Evolutionary conservation across 1,140 invertebrate genomes (phyloP).

Genomic region (Aphelenchoides fujianensis): DNA sequence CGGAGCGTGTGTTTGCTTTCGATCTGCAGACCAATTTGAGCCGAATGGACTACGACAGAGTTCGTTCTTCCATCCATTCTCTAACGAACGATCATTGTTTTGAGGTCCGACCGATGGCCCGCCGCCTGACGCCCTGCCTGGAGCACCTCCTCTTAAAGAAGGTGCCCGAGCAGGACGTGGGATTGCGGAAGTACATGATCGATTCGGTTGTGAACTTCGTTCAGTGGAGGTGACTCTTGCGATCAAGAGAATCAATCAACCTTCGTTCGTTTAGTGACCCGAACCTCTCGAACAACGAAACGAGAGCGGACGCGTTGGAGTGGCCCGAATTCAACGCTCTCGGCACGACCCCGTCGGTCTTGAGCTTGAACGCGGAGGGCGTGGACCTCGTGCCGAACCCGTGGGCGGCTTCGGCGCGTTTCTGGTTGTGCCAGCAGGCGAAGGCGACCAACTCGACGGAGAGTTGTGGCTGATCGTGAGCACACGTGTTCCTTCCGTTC

Average conservation of each 20-base stretch:
- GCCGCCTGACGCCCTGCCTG: neutral
- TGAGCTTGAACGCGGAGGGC: conserved; percentile 1
- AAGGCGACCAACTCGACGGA: neutral
- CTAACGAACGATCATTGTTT: too few relatives aligned
- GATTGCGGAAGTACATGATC: neutral
- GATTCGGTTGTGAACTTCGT: conserved; percentile 1
- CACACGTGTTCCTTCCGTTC: too few relatives aligned
- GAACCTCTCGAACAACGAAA: neutral
- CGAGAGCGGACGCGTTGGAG: neutral
- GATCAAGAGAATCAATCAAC: neutral
- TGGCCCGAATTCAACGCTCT: neutral
- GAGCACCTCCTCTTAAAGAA: conserved; percentile 6
- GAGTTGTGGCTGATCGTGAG: too few relatives aligned
- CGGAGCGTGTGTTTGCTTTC: neutral
- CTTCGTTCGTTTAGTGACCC: neutral
- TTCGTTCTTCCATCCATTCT: too few relatives aligned
- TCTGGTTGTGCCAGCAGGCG: neutral
- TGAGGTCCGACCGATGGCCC: neutral
- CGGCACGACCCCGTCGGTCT: neutral
- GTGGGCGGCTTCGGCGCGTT: neutral
- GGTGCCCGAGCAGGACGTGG: neutral
- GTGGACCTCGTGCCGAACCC: neutral
- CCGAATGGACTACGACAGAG: neutral
- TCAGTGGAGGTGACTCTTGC: neutral
- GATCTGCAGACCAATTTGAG: neutral